Conservation (phyloP, 2,797 vertebrate genomes). For the Micrastur ruficollis region DNA sequence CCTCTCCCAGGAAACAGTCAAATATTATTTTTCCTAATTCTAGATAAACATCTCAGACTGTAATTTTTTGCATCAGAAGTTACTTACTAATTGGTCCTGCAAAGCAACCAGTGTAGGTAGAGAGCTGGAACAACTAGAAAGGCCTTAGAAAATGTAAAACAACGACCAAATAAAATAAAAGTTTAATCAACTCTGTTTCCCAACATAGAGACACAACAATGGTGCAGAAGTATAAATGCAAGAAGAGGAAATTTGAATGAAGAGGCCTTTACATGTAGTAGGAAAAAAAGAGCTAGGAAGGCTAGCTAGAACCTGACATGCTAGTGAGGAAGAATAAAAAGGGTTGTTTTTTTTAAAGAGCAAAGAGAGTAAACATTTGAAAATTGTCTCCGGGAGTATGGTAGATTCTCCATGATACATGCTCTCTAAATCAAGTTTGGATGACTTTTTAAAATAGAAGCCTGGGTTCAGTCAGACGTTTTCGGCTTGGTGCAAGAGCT, state of each 20-base stretch:
- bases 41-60: neutral
- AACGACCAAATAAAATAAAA: neutral
- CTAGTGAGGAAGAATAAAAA: neutral
- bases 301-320: neutral
- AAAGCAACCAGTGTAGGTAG: neutral
- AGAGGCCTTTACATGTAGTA: neutral
- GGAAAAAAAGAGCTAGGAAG: neutral
- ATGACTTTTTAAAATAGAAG: neutral
- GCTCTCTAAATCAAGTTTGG: neutral
- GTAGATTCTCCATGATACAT: neutral
- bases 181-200: neutral
- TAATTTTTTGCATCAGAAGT: neutral
- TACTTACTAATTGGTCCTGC: neutral
- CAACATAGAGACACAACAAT: neutral
- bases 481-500: neutral
- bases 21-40: neutral
- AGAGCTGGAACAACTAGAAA: neutral
- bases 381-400: neutral
- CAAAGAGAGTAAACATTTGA: neutral
- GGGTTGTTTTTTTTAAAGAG: neutral
- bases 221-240: neutral
- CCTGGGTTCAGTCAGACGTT: neutral
- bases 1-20: neutral
- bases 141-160: neutral
- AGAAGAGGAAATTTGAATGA: neutral